These are phyloP conservation scores for Listronotus oregonensis DNA, from an alignment of 1,140 invertebrate genomes.

Conservation along the genomic window DNA sequence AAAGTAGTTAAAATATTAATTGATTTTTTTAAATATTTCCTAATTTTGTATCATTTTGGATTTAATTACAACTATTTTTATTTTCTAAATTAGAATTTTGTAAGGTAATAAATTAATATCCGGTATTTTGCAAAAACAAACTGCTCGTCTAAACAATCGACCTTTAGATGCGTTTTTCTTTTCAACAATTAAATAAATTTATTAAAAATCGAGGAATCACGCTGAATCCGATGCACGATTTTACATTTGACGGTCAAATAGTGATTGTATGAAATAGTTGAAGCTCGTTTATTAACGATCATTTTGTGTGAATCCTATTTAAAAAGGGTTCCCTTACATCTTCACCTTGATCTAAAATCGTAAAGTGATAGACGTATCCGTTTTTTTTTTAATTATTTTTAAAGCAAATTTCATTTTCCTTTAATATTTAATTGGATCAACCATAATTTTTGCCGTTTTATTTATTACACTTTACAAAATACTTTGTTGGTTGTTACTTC, in stretches of 20 bases:
- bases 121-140: neutral
- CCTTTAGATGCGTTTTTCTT: slow-evolving; percentile 9
- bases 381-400: no score
- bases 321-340: slow-evolving; percentile 16
- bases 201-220: slow-evolving; percentile 28
- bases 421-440: no score
- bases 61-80: no score
- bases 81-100: no score
- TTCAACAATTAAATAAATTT: slow-evolving; percentile 17
- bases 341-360: slow-evolving; percentile 1
- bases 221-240: slow-evolving; percentile 28
- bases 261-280: slow-evolving; percentile 12
- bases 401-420: no score
- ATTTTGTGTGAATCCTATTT: slow-evolving; percentile 20
- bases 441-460: no score
- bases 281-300: slow-evolving; percentile 9
- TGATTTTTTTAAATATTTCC: no score
- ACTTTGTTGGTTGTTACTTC: no score
- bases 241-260: slow-evolving; percentile 26
- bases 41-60: no score
- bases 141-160: neutral
- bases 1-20: no score
- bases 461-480: no score
- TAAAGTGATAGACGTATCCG: slow-evolving; percentile 7
- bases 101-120: neutral